Base-by-base conservation (phyloP, 2,113 vertebrate genomes). In the Dissostichus mawsoni region DNA sequence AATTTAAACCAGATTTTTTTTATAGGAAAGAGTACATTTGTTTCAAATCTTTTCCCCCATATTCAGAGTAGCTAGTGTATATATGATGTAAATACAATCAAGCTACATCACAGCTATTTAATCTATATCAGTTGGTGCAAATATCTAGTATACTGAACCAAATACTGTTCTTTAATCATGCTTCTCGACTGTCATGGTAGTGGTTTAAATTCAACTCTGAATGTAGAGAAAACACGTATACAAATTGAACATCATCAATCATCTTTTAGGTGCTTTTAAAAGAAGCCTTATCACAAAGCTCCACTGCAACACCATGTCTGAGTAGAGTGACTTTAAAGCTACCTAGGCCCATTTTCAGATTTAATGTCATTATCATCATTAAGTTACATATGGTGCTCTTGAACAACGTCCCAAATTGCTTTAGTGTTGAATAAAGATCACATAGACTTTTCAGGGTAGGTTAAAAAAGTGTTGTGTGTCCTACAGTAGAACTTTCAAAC, bases 111-210 rank as follows among this genome's bases (percentile, higher is more conserved):
- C 55, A 29, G 61, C 90, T 89, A 80, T 84, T 91, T 92, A 74
- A 87, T 87, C 82, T 78, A 66, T 83, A 89, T 85, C 82, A 83
- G 80, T 87, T 90, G 87, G 88, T 88, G 83, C 91, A 87, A 87
- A 90, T 83, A 89, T 85, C 59, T 72, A 83, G 87, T 85, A 78
- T 91, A 83, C 73, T 90, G 85, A 91, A 91, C 90, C 93, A 94
- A 94, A 94, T 91, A 92, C 78, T 89, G 66, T 90, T 84, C 79
- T 89, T 81, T 83, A 75, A 83, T 55, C 69, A 86, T 69, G 80
- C 76, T 71, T 90, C 76, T 87, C 85, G 78, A 92, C 87, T 80
- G 86, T 87, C 77, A 70, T 71, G 51, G 68, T 85, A 79, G 78
- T 52, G 73, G 64, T 92, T 86, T 85, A 71, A 86, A 66, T 90